Evolutionary conservation across 1,140 invertebrate genomes (phyloP), one percentile per base, ranked within the genome.

Genomic region (Acromyrmex echinatior): DNA sequence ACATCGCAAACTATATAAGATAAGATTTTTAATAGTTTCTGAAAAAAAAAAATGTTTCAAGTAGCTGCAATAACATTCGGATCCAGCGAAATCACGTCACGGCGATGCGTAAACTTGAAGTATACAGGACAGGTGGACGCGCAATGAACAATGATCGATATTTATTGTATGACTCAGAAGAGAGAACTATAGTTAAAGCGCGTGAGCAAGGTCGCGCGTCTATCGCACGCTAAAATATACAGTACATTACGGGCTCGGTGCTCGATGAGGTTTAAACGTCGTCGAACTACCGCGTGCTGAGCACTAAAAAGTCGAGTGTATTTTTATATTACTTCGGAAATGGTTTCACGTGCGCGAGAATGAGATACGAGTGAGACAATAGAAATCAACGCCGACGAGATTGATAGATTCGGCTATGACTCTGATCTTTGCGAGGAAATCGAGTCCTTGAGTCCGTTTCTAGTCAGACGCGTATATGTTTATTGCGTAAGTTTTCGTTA

Each of bases 81-180:
- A 51, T 3, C 49, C 49, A 16, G 3, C 49, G 18, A 76, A 84
- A 62, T 60, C 68, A 9, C 62, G 18, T 16, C 18, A 18, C 21
- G 51, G n/a, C n/a, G 76, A 51, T 51, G 28, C 31, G 56, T 16
- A 10, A 18, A 14, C 18, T 25, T 63, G 60, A 78, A 31, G 49
- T 28, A 35, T 16, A 45, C 39, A 16, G 21, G 39, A 49, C 80
- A 84, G 66, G 39, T 76, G 71, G 16, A 58, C 62, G 45, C 56
- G 45, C 68, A 56, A 84, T 87, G 86, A 77, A 87, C 86, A 91
- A 93, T 92, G 92, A 93, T 94, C 93, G 94, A 94, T 94, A 94
- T 94, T 93, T 92, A 90, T 92, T 90, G 79, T 85, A 77, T 94
- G 93, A 94, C 82, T 94, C 92, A 94, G 62, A 84, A 35, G 82